Evolutionary conservation across 2,797 vertebrate species (phyloP), one percentile per base, ranked within the genome.

Genomic region (Setipinna tenuifilis): DNA sequence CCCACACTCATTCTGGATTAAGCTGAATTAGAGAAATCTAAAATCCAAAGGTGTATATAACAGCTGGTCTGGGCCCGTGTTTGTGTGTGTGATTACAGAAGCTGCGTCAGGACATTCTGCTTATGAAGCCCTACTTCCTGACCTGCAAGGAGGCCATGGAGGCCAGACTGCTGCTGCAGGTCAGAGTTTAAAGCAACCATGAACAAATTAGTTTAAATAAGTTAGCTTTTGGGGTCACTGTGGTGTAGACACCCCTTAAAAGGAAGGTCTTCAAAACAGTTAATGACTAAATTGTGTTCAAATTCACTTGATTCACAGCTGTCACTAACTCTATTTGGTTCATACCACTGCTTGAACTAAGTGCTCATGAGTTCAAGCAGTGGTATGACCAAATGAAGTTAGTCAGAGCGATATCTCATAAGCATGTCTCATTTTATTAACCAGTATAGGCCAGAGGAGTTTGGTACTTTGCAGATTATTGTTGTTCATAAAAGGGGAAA

Each of bases 91-190:
- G 4, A 59, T 89, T 21, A 10, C 93, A 99, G 98, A 99, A 99
- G 92, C 95, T 99, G 65, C 97, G 98, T 83, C 98, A 99, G 93
- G 98, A 99, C 91, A 98, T 99, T 91, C 94, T 99, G 86, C 92
- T 98, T 82, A 99, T 99, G 98, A 99, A 99, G 94, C 98, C 98
- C 0, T 99, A 99, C 92, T 98, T 99, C 92, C 96, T 99, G 90
- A 98, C 98, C 6, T 99, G 98, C 93, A 99, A 97, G 91, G 98
- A 99, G 90, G 98, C 98, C 0, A 98, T 99, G 98, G 98, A 98
- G 88, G 97, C 98, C 0, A 96, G 98, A 28, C 93, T 99, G 68
- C 95, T 99, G 83, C 93, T 99, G 62, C 98, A 99, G 96, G 98
- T 98, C 75, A 91, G 95, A 58, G 57, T 78, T 6, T 78, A 35